Evolutionary conservation across 1,140 invertebrate species (phyloP), one percentile per base, ranked within the genome.

Genomic region (Drosophila sucinea): DNA sequence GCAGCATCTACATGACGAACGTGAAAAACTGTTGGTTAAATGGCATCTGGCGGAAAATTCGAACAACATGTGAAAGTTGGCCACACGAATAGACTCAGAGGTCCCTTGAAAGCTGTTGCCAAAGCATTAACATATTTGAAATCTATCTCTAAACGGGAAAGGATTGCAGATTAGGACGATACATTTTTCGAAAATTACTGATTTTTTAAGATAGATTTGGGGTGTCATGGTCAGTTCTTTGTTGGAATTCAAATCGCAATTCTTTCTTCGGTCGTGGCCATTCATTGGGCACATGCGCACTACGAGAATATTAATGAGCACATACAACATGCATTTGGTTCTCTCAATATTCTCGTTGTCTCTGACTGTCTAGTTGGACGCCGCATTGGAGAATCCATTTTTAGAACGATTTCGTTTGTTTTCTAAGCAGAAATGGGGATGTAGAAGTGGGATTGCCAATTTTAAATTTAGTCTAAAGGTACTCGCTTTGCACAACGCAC

Each of bases 391-490:
- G 69, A 77, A 69, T 87, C 69, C 72, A 82, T 82, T 86, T 86
- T 73, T 87, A 79, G 76, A 73, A 77, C 63, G 56, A 38, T 57
- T 86, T 29, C 29, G 58, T 66, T 72, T 58, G 40, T 38, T 75
- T 58, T 57, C 44, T 65, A 69, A 70, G 57, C 27, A 58, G 41
- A 44, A 11, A 17, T 7, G 56, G 27, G 54, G 35, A 58, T 51
- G 44, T 63, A 40, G 47, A 23, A 60, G 38, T 63, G 41, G 44
- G 60, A 60, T 72, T 64, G 58, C 35, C 33, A 54, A 70, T 73
- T 79, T 79, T 71, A 67, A 70, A 70, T 83, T 86, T 86, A 86
- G 83, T 86, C 72, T 71, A 60, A 77, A 67, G 73, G 70, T 67
- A 87, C 68, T 69, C 44, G 72, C 69, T 79, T 77, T 67, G 69